A percentile compares a stretch with the other conserved stretches of the same genome.
phyloP scores from a whole-genome alignment of 53 echinoderm and acorn worm genomes.

The Apostichopus leukothele region DNA sequence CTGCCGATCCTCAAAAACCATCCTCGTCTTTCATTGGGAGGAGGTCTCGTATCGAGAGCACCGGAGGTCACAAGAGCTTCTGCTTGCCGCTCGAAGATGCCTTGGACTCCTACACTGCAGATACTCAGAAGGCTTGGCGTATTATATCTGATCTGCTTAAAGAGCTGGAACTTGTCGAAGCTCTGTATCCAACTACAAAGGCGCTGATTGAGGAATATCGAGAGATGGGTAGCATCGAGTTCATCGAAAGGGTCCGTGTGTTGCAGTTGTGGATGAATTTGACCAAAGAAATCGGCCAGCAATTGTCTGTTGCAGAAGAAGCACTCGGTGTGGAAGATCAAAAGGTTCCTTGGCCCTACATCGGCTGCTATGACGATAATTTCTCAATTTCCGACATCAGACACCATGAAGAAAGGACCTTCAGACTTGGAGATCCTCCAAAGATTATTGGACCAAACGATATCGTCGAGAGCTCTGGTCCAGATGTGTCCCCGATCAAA shows the following conservation, averaged over 20 bases:
- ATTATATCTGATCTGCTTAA: conserved; percentile 64
- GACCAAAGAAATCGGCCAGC: conserved; percentile 83
- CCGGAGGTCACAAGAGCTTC: conserved; percentile 31
- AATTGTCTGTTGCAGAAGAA: conserved; percentile 65
- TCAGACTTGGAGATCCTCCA: conserved; percentile 13
- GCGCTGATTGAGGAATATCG: conserved; percentile 71
- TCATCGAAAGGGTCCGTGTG: conserved; percentile 65
- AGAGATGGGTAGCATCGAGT: conserved; percentile 50
- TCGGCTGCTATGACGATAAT: conserved; percentile 39
- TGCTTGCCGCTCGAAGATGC: conserved; percentile 86
- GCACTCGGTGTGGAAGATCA: conserved; percentile 82
- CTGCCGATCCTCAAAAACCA: neutral
- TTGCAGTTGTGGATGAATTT: conserved; percentile 89
- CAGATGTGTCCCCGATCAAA: conserved; percentile 39
- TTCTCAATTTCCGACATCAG: neutral
- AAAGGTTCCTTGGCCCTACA: conserved; percentile 78
- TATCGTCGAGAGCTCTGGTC: neutral
- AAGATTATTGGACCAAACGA: conserved; percentile 4
- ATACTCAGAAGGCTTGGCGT: conserved; percentile 69
- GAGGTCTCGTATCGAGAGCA: conserved; percentile 23
- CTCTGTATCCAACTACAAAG: conserved; percentile 73
- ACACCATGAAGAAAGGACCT: neutral
- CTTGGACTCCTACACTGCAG: conserved; percentile 65
- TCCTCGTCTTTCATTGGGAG: neutral
- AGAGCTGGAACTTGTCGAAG: conserved; percentile 67